Evolutionary conservation across 53 echinoderm and acorn worm species (phyloP).

Genomic region (Henricia sp.): DNA sequence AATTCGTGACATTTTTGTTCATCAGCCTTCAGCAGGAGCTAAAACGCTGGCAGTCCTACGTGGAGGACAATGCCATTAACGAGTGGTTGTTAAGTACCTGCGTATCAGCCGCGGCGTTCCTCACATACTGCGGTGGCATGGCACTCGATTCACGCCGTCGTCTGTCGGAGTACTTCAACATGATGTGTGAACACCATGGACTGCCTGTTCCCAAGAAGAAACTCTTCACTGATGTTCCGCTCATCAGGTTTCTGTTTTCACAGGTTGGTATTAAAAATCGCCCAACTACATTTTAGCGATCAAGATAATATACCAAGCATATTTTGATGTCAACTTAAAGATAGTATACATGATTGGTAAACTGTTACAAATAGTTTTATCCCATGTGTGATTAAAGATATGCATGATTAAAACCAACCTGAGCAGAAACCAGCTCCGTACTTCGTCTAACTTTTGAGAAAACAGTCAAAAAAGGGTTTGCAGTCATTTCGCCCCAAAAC

Average conservation of each 20-base stretch:
- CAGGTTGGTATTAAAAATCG: constrained; percentile 83
- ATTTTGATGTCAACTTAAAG: too few species aligned
- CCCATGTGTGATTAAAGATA: too few species aligned
- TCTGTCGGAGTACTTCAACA: constrained; percentile 74
- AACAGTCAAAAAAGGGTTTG: too few species aligned
- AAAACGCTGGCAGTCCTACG: constrained; percentile 85
- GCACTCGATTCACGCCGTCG: constrained; percentile 77
- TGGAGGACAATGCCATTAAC: constrained; percentile 86
- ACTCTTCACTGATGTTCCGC: constrained; percentile 78
- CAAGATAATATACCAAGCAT: too few species aligned
- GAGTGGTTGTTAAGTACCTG: constrained; percentile 93
- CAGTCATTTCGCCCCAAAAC: too few species aligned
- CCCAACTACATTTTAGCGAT: too few species aligned
- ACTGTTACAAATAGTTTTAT: too few species aligned
- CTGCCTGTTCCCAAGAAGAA: constrained; percentile 86
- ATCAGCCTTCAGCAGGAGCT: constrained; percentile 81
- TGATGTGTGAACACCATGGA: constrained; percentile 76
- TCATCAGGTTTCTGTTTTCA: constrained; percentile 86
- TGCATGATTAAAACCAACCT: too few species aligned
- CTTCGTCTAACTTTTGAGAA: too few species aligned
- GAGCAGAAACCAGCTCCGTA: too few species aligned
- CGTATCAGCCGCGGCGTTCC: constrained; percentile 81
- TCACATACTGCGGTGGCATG: constrained; percentile 97
- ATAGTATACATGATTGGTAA: too few species aligned
- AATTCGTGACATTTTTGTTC: too few species aligned